phyloP scores from a whole-genome alignment of 64 coral and sea anemone species.

The Actinia tenebrosa region DNA sequence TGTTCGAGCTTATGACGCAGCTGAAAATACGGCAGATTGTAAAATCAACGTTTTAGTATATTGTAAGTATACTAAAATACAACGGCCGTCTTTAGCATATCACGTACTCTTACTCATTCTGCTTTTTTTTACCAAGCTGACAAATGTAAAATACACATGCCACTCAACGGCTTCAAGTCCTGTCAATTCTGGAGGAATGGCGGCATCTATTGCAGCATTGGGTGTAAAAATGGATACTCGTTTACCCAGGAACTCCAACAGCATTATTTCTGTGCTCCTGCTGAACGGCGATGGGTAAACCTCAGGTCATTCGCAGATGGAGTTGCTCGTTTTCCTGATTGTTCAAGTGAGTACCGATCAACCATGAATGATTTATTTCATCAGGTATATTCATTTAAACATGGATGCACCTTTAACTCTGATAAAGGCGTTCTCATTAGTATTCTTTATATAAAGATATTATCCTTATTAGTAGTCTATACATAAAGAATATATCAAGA shows the following conservation, averaged over 20 bases:
- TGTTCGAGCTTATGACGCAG: slow-evolving; percentile 10
- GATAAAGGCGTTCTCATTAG: too few relatives aligned
- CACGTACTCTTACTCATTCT: not conserved
- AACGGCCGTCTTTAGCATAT: not conserved
- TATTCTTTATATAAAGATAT: too few relatives aligned
- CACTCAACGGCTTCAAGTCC: slow-evolving; percentile 30
- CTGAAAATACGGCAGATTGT: slow-evolving; percentile 35
- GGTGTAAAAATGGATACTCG: slow-evolving; percentile 26
- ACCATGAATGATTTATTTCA: too few relatives aligned
- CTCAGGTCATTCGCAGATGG: slow-evolving; percentile 1
- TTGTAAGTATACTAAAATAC: slow-evolving; percentile 16
- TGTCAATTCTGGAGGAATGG: slow-evolving; percentile 21
- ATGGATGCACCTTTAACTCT: too few relatives aligned
- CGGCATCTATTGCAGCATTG: slow-evolving; percentile 26
- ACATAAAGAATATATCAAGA: too few relatives aligned
- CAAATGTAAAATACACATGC: not conserved
- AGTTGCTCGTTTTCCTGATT: slow-evolving; percentile 20
- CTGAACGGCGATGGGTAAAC: slow-evolving; percentile 1
- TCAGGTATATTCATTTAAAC: too few relatives aligned
- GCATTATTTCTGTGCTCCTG: slow-evolving; percentile 15
- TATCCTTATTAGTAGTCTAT: too few relatives aligned
- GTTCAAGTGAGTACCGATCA: slow-evolving; percentile 1
- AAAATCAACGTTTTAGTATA: slow-evolving; percentile 6
- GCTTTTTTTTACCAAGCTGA: not conserved
- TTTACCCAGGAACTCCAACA: slow-evolving; percentile 12